Base-by-base conservation (phyloP, 2,797 vertebrate species). In the Acanthis flammea region DNA sequence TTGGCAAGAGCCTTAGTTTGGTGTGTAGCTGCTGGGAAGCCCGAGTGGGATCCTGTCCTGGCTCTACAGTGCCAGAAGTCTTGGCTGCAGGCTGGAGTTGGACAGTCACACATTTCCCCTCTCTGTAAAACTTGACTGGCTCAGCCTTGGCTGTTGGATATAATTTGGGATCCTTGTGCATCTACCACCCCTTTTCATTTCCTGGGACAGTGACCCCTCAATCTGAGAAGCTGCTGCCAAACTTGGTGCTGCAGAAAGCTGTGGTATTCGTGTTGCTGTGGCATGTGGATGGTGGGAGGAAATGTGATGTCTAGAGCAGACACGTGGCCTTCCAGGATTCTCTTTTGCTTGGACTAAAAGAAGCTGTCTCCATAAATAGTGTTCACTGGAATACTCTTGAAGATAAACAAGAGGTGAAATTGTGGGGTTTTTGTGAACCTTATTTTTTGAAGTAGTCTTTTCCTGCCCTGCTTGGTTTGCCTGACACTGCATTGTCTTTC, bases 401-500 rank as follows among this genome's bases (percentile, higher is more conserved):
- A 77, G 48, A 61, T 33, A 35, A 5, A 16, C 14, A 62, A 51
- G 35, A 78, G 27, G 33, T 53, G 41, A 68, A 85, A 60, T 16
- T 18, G 4, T 17, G 28, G 23, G 31, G 14, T 4, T 37, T 88
- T 60, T 70, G 44, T 47, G 19, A 53, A 31, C 27, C 10, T 71
- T 61, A 2, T 74, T 48, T 91, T 94, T 53, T 66, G 9, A 71
- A 66, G 45, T 5, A 35, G 12, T 65, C 71, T 87, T 53, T 76
- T 27, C 44, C n/a, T 45, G 42, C 48, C 61, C 25, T 41, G 24
- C 15, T 68, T 39, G 33, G 15, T 90, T 94, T 78, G 39, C 44
- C 39, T 91, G 86, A 88, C 75, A 48, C 63, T 76, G 72, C 21
- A 5, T 61, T 66, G 78, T 88, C 92, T 95, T 91, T 88, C 89